phyloP scores from a whole-genome alignment of 2,113 vertebrate species.

The Myrmecophaga tridactyla region DNA sequence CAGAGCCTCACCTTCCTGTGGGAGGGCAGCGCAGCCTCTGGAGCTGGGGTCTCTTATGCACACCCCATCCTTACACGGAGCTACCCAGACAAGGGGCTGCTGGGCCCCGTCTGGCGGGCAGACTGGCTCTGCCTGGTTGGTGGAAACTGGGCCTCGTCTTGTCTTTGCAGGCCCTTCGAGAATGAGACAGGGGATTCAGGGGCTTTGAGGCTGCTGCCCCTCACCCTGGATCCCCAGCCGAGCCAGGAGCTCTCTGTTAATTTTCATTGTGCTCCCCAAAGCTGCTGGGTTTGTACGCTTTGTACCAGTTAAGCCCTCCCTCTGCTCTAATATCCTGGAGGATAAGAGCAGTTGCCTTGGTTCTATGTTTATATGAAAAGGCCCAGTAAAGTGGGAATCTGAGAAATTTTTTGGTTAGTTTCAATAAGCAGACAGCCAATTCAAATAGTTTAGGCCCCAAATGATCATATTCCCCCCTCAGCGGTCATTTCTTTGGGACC shows the following conservation, averaged over 20 bases:
- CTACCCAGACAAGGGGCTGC: neutral
- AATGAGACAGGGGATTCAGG: accelerated
- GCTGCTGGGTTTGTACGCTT: neutral
- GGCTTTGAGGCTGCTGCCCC: too few species aligned
- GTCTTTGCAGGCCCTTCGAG: accelerated
- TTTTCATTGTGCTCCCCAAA: neutral
- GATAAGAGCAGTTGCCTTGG: neutral
- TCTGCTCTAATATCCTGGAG: neutral
- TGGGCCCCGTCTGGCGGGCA: accelerated
- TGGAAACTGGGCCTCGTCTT: accelerated
- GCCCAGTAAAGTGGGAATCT: neutral
- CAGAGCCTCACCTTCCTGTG: too few species aligned
- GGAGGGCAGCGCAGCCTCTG: too few species aligned
- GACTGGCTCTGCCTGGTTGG: neutral
- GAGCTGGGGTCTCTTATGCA: too few species aligned
- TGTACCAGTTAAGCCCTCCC: neutral
- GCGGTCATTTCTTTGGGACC: neutral
- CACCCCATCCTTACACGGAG: neutral
- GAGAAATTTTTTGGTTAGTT: neutral
- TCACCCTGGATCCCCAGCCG: neutral
- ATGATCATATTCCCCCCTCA: neutral
- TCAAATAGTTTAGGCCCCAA: neutral
- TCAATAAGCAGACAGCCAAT: neutral
- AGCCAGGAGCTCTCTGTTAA: neutral
- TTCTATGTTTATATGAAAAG: neutral